Evolutionary conservation across 2,888 invertebrate genomes (phyloP).

Genomic region (Sericinus montela): DNA sequence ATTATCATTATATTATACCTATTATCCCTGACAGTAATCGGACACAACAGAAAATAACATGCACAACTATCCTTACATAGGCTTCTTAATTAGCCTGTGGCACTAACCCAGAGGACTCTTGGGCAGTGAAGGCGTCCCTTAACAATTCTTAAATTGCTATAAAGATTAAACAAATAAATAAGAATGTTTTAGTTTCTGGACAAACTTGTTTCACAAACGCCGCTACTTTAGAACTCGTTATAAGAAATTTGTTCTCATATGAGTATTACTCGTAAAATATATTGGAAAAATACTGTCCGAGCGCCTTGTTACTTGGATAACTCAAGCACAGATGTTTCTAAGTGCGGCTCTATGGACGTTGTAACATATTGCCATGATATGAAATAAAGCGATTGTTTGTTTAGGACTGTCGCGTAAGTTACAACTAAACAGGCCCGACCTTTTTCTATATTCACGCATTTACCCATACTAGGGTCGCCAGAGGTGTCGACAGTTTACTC

Average conservation of each 20-base stretch:
- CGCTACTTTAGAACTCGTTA: not conserved
- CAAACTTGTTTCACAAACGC: conserved; percentile 19
- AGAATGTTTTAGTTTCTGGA: not conserved
- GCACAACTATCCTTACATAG: too few species aligned
- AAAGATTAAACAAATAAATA: not conserved
- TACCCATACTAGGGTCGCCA: too few species aligned
- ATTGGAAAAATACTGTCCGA: conserved; percentile 11
- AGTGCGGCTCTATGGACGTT: conserved; percentile 16
- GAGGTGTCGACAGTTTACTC: too few species aligned
- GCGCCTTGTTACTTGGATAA: not conserved
- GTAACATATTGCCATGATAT: conserved; percentile 9
- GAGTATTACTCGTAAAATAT: conserved; percentile 20
- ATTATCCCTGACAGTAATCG: too few species aligned
- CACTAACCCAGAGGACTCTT: too few species aligned
- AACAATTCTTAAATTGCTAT: not conserved
- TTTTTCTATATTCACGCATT: too few species aligned
- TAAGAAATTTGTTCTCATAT: conserved; percentile 17
- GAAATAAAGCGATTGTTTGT: not conserved
- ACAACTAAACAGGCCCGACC: not conserved
- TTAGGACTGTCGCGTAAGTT: not conserved
- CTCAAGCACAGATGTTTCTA: conserved; percentile 20
- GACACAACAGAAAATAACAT: too few species aligned
- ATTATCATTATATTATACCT: too few species aligned
- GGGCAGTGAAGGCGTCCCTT: too few species aligned
- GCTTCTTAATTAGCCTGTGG: too few species aligned